Evolutionary conservation across 2,113 vertebrate genomes (phyloP).

Genomic region (Prolemur simus): DNA sequence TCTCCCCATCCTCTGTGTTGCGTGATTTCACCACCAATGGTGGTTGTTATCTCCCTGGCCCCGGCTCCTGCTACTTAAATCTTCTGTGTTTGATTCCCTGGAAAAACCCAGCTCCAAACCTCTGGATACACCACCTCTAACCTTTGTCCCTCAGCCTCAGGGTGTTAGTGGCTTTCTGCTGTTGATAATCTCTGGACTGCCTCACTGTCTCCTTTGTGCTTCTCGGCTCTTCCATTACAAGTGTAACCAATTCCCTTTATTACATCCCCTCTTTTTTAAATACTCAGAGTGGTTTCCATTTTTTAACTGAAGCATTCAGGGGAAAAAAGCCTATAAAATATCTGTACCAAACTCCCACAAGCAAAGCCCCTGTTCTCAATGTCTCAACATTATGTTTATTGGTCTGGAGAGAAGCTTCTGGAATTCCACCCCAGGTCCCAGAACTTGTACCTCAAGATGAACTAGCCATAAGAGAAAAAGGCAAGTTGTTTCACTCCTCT

Average conservation of each 20-base stretch:
- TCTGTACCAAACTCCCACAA: neutral
- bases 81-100: neutral
- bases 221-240: neutral
- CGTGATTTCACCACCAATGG: neutral
- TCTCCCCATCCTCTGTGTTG: neutral
- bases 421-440: neutral
- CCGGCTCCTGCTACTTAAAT: neutral
- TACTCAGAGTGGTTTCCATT: neutral
- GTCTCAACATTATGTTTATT: neutral
- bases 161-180: neutral
- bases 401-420: neutral
- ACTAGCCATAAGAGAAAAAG: neutral
- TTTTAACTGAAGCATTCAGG: neutral
- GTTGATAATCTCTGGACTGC: neutral
- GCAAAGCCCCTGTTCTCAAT: neutral
- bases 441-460: constrained; percentile 11
- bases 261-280: neutral
- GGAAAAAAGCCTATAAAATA: neutral
- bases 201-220: neutral
- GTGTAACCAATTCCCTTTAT: neutral
- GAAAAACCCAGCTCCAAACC: neutral
- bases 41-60: neutral
- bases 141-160: neutral
- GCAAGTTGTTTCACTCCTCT: neutral
- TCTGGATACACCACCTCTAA: neutral